phyloP scores from a whole-genome alignment of 2,797 vertebrate genomes.

The Morelia viridis region DNA sequence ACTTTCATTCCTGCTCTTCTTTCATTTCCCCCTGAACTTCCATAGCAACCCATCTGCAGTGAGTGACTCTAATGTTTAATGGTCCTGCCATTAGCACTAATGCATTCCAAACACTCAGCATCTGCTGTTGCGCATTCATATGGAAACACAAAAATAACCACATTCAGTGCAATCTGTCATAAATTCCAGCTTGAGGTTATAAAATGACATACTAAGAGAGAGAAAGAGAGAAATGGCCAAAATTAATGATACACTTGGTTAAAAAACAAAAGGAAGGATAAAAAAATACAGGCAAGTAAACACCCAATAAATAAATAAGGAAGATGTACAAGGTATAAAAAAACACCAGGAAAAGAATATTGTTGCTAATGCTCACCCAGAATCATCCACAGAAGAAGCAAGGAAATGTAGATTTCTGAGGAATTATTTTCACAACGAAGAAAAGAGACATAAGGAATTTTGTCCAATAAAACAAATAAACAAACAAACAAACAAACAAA shows the following conservation, averaged over 20 bases:
- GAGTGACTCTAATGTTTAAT: conserved; percentile 82
- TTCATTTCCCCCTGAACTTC: conserved; percentile 67
- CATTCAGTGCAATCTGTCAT: conserved; percentile 50
- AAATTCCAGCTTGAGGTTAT: conserved; percentile 33
- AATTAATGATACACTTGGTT: conserved; percentile 5
- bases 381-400: not conserved
- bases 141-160: conserved; percentile 73
- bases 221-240: conserved; percentile 44
- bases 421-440: not conserved
- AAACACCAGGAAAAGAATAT: not conserved
- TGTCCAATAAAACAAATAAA: no score
- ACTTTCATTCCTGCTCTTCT: conserved; percentile 42
- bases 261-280: conserved; percentile 30
- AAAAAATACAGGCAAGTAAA: conserved; percentile 28
- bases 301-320: conserved; percentile 13
- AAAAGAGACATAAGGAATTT: not conserved
- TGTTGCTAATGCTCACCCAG: not conserved
- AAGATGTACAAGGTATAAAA: not conserved
- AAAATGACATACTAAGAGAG: conserved; percentile 27
- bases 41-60: conserved; percentile 85
- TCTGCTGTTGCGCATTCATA: conserved; percentile 82
- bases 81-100: conserved; percentile 90
- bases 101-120: conserved; percentile 89
- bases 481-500: no score
- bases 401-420: not conserved